A percentile compares a stretch with the other conserved stretches of the same genome.
Conservation (phyloP, 2,113 vertebrate genomes). For the Formicarius rufipectus region DNA sequence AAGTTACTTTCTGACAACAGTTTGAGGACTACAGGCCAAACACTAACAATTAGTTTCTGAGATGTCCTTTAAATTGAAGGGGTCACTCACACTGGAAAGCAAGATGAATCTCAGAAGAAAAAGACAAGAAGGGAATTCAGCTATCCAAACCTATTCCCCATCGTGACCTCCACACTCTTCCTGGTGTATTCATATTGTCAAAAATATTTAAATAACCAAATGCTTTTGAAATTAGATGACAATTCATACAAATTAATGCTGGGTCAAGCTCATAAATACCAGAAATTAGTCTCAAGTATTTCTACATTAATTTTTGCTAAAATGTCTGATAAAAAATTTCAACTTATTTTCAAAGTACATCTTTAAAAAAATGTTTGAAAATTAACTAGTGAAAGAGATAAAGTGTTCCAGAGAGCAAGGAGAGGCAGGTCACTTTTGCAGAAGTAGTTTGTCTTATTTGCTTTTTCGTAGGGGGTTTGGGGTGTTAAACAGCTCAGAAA, state of each 20-base stretch:
- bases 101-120: neutral
- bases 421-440: neutral
- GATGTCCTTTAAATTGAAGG: neutral
- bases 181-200: neutral
- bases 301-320: neutral
- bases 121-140: neutral
- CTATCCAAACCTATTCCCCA: neutral
- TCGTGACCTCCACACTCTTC: neutral
- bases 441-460: neutral
- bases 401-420: neutral
- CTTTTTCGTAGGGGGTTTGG: neutral
- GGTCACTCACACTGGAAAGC: neutral
- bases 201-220: neutral
- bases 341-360: neutral
- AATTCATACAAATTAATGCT: neutral
- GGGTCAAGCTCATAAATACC: neutral
- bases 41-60: neutral
- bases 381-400: neutral
- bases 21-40: neutral
- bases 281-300: neutral
- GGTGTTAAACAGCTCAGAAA: neutral
- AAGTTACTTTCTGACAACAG: neutral
- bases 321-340: neutral
- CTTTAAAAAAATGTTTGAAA: neutral
- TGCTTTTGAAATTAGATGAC: neutral